Evolutionary conservation across 64 coral and sea anemone species (phyloP).

Genomic region (Orbicella faveolata): DNA sequence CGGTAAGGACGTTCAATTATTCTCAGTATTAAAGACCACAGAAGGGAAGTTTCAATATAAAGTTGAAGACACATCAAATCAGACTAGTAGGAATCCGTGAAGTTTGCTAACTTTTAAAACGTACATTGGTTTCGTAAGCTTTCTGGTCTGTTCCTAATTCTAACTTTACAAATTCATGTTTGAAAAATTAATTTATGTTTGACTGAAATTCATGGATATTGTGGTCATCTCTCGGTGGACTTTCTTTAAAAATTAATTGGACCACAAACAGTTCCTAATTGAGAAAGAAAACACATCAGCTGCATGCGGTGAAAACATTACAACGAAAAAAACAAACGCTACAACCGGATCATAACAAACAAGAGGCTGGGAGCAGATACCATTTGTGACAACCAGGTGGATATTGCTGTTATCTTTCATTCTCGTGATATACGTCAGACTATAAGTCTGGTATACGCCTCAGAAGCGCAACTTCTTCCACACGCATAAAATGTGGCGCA

Average conservation of each 20-base stretch:
- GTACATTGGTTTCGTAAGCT: no score
- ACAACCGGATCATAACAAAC: neutral
- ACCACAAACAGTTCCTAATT: neutral
- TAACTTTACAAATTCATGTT: no score
- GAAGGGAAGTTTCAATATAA: no score
- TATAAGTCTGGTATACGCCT: neutral
- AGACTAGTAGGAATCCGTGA: no score
- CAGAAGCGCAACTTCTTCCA: neutral
- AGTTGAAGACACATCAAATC: no score
- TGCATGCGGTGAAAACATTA: neutral
- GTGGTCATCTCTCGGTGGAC: no score
- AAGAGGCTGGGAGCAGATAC: neutral
- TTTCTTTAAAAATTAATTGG: neutral
- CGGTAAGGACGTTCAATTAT: no score
- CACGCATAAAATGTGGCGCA: neutral
- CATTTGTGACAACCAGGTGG: neutral
- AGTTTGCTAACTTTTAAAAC: no score
- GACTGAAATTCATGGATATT: no score
- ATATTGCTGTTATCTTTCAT: neutral
- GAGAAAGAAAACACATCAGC: neutral
- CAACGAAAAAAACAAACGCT: neutral
- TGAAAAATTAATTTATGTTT: no score
- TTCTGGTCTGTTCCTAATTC: no score
- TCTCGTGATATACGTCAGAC: neutral
- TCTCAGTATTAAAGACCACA: no score